Conservation (phyloP, 2,797 vertebrate species). For the Urocyon cinereoargenteus region DNA sequence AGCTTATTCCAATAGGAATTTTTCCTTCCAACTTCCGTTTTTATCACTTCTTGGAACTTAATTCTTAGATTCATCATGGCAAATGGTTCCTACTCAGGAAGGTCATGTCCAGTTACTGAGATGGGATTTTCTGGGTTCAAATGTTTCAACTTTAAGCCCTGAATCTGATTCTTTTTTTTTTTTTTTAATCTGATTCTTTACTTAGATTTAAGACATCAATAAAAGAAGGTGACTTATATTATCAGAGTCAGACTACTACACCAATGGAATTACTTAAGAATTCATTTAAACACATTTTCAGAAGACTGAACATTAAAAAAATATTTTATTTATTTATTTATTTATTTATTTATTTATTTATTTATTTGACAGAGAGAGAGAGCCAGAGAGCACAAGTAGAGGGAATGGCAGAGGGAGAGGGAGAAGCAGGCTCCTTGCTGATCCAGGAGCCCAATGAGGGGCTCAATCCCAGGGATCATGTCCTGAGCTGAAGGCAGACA, state of each 20-base stretch:
- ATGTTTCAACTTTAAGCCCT: neutral
- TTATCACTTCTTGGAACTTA: neutral
- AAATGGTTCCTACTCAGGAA: neutral
- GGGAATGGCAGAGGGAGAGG: too few relatives aligned
- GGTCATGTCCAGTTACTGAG: neutral
- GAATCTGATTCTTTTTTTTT: neutral
- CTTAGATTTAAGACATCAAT: neutral
- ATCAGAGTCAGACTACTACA: neutral
- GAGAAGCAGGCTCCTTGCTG: too few relatives aligned
- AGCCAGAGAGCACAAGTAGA: too few relatives aligned
- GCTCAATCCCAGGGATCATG: too few relatives aligned
- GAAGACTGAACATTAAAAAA: too few relatives aligned
- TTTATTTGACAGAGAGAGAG: too few relatives aligned
- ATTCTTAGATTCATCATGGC: neutral
- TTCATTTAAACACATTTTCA: neutral
- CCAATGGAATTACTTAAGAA: neutral
- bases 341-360: too few relatives aligned
- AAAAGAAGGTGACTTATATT: neutral
- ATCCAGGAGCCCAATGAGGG: too few relatives aligned
- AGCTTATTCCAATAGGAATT: conserved; percentile 20
- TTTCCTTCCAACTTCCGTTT: neutral
- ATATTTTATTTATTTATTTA: too few relatives aligned
- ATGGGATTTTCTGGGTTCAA: neutral
- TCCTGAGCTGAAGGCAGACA: too few relatives aligned
- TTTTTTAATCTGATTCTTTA: neutral